Evolutionary conservation across 1,140 invertebrate species (phyloP).

Genomic region (Andricus grossulariae): DNA sequence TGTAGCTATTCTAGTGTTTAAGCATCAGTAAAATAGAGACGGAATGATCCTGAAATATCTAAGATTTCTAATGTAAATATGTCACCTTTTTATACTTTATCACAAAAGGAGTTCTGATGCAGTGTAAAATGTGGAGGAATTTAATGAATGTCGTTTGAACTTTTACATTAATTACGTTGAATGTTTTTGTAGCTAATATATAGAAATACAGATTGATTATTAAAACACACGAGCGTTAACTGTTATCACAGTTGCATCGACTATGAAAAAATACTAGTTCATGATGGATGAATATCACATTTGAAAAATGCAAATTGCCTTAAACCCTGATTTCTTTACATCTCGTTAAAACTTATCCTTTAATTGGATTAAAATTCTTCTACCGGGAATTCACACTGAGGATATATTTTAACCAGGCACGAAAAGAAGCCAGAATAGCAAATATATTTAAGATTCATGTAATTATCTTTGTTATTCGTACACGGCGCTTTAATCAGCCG

Average conservation of each 20-base stretch:
- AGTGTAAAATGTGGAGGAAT: background rate
- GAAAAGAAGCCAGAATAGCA: too few relatives aligned
- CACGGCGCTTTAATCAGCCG: too few relatives aligned
- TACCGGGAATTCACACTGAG: background rate
- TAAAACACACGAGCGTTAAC: constrained; percentile 15
- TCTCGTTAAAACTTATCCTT: background rate
- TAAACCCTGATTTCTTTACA: background rate
- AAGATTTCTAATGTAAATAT: background rate
- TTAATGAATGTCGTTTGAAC: background rate
- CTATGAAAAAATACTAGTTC: constrained; percentile 18
- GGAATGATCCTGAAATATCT: constrained; percentile 19
- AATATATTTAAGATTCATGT: too few relatives aligned
- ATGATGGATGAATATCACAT: constrained; percentile 17
- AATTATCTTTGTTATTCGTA: too few relatives aligned
- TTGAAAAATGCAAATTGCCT: constrained; percentile 26
- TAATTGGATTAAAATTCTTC: background rate
- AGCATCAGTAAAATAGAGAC: constrained; percentile 14
- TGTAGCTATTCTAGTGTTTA: background rate
- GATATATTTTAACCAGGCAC: too few relatives aligned
- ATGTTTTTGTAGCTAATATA: background rate
- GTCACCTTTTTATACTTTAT: constrained; percentile 1
- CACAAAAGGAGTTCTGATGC: background rate
- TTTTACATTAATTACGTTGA: background rate
- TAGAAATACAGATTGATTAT: constrained; percentile 14
- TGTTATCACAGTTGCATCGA: constrained; percentile 15